phyloP scores from a whole-genome alignment of 2,888 invertebrate species.

The Hyles lineata region DNA sequence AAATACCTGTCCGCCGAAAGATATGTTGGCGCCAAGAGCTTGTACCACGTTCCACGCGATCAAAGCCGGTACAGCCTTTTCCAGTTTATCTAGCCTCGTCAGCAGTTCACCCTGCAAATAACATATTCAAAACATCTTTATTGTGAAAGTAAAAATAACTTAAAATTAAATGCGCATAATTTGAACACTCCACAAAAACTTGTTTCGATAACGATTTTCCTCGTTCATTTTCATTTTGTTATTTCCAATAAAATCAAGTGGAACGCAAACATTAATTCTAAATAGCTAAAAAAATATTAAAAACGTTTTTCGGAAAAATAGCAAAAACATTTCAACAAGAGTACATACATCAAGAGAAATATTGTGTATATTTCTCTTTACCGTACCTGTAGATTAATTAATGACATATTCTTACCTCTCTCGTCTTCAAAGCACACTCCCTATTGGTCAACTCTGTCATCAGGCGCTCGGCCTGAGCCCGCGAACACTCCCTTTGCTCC shows the following conservation, averaged over 20 bases:
- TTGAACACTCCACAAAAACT: not conserved
- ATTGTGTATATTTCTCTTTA: no score
- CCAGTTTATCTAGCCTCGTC: constrained; percentile 83
- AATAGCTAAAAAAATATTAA: no score
- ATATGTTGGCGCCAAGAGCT: constrained; percentile 62
- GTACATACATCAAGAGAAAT: no score
- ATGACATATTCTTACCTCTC: constrained; percentile 69
- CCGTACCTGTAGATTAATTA: no score
- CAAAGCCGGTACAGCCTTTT: constrained; percentile 86
- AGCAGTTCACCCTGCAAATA: constrained; percentile 82
- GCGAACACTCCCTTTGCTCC: constrained; percentile 83
- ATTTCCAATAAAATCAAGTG: no score
- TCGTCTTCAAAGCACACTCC: constrained; percentile 80
- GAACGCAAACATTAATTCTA: no score
- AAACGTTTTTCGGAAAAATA: not conserved
- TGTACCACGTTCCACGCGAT: constrained; percentile 86
- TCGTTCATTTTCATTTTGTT: no score
- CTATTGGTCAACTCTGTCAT: constrained; percentile 69
- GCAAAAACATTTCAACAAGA: no score
- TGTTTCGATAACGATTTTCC: no score
- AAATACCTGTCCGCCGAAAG: constrained; percentile 60
- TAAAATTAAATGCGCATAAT: not conserved
- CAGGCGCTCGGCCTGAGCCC: constrained; percentile 77
- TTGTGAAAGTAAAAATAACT: not conserved
- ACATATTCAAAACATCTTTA: constrained; percentile 40